These are phyloP conservation scores for Mobula birostris DNA, from an alignment of 2,113 vertebrate species.

Conservation along the genomic window DNA sequence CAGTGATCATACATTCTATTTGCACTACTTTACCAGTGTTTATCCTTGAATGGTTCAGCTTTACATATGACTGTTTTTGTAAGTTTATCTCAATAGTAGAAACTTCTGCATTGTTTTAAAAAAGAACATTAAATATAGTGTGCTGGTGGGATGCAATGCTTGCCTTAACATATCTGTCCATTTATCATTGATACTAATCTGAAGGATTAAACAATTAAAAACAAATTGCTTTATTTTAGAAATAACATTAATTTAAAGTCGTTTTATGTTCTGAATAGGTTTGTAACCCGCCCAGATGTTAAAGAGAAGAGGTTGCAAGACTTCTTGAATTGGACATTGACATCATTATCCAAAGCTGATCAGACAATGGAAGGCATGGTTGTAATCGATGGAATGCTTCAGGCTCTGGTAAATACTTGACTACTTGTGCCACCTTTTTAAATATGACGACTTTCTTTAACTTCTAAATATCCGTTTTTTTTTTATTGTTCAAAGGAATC, in stretches of 20 bases:
- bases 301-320: constrained; percentile 70
- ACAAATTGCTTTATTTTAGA: background rate
- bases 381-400: constrained; percentile 74
- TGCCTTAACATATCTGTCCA: too few relatives aligned
- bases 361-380: constrained; percentile 65
- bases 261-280: constrained; percentile 56
- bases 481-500: background rate
- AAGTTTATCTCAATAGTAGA: too few relatives aligned
- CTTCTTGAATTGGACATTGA: constrained; percentile 85
- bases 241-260: constrained; percentile 4
- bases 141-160: background rate
- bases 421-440: background rate
- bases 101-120: background rate
- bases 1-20: background rate
- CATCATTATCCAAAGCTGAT: constrained; percentile 63
- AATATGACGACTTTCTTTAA: background rate
- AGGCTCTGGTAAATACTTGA: constrained; percentile 73
- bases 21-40: background rate
- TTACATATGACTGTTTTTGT: background rate
- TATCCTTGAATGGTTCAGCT: background rate
- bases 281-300: constrained; percentile 85
- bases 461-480: background rate
- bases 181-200: background rate
- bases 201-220: background rate
- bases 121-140: background rate